Conservation (phyloP, 2,797 vertebrate genomes). For the Parauchenoglanis punctatus region DNA sequence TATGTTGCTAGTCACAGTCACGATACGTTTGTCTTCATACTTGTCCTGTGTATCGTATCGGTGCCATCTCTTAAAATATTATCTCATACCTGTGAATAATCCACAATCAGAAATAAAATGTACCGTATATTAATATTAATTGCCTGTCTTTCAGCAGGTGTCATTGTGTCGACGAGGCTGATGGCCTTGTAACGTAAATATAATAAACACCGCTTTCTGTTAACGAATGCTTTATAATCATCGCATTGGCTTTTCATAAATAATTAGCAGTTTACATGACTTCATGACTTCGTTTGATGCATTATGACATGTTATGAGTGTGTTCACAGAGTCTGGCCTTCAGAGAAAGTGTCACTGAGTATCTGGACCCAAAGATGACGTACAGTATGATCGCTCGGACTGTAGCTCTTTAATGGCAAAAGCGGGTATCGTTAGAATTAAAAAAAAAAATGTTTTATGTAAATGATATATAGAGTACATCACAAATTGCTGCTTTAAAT, state of each 20-base stretch:
- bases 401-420: constrained; percentile 8
- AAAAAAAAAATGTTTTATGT: constrained; percentile 8
- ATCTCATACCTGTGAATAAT: neutral
- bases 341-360: neutral
- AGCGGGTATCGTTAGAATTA: neutral
- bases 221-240: neutral
- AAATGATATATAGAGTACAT: constrained; percentile 24
- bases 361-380: neutral
- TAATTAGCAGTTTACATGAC: neutral
- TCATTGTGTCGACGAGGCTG: neutral
- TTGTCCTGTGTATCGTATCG: too few relatives aligned
- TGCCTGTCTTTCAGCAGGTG: neutral
- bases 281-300: neutral
- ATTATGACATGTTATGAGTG: neutral
- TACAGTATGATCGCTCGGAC: neutral
- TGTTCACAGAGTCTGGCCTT: neutral
- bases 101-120: neutral
- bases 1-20: neutral
- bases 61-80: too few relatives aligned
- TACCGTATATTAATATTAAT: neutral
- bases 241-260: neutral
- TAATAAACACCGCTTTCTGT: neutral
- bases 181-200: neutral
- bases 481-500: constrained; percentile 32
- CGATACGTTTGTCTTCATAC: too few relatives aligned